Percentiles rank a stretch among this genome's conserved stretches.
These are phyloP conservation scores for Parazoanthus atlanticus DNA, from an alignment of 92 coral and sea anemone species.

Conservation along the genomic window DNA sequence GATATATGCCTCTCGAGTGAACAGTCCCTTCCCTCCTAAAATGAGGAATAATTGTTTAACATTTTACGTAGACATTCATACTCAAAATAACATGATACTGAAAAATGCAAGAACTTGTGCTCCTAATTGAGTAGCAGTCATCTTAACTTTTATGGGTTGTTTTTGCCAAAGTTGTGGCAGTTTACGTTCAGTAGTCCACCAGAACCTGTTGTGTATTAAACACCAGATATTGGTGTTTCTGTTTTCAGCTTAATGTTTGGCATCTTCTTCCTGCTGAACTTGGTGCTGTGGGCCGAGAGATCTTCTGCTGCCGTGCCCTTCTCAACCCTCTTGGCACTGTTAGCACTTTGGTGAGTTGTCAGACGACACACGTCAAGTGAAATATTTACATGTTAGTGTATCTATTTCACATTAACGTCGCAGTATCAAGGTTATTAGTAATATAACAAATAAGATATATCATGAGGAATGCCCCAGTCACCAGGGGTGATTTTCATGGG, in stretches of 20 bases:
- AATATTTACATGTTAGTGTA: too few relatives aligned
- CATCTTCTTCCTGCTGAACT: conserved; percentile 86
- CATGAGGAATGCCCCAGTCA: too few relatives aligned
- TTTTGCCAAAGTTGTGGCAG: background rate
- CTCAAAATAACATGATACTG: background rate
- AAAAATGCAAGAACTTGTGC: background rate
- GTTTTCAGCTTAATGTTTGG: conserved; percentile 76
- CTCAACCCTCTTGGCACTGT: conserved; percentile 85
- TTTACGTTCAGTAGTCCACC: background rate
- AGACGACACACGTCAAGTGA: background rate
- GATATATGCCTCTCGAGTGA: too few relatives aligned
- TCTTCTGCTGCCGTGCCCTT: conserved; percentile 99
- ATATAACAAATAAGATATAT: too few relatives aligned
- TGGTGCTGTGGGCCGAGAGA: conserved; percentile 90
- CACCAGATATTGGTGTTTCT: background rate
- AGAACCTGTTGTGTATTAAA: background rate
- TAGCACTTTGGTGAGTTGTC: conserved; percentile 86
- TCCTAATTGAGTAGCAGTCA: background rate
- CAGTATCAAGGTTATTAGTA: background rate
- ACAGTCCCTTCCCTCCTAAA: too few relatives aligned
- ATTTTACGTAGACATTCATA: background rate
- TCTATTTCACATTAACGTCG: background rate
- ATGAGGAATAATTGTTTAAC: too few relatives aligned
- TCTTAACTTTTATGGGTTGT: background rate
- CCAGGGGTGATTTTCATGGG: too few relatives aligned